These are phyloP conservation scores for Anas platyrhynchos DNA, from an alignment of 2,113 vertebrate species.

Conservation along the genomic window DNA sequence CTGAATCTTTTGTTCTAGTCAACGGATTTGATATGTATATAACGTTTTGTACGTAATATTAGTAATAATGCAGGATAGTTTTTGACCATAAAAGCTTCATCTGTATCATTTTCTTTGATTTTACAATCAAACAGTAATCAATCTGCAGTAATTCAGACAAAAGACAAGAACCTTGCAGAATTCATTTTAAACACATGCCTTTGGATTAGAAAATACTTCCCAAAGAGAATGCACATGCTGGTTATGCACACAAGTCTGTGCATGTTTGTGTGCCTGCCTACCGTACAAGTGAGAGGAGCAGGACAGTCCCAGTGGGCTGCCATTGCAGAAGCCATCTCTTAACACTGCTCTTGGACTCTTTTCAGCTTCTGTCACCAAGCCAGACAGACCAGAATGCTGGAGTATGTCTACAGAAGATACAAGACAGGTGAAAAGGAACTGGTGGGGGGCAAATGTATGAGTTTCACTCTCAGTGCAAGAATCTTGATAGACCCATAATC, in stretches of 20 bases:
- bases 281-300: neutral
- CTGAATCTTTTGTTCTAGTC: neutral
- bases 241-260: neutral
- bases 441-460: neutral
- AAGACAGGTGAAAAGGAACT: neutral
- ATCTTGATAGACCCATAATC: neutral
- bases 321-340: neutral
- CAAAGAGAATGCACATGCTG: neutral
- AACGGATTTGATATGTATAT: neutral
- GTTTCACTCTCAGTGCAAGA: neutral
- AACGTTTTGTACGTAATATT: neutral
- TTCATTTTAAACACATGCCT: neutral
- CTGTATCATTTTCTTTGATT: neutral
- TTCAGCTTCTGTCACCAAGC: neutral
- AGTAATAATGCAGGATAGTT: neutral
- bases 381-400: neutral
- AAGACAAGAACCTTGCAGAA: neutral
- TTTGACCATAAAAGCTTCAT: neutral
- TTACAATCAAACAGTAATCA: neutral
- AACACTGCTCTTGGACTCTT: neutral
- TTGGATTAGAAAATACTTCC: neutral
- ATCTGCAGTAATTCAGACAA: neutral
- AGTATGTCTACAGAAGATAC: neutral
- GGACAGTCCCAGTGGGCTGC: neutral
- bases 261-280: neutral